A percentile compares a stretch with the other conserved stretches of the same genome.
These are phyloP conservation scores for Micrasema minimum DNA, from an alignment of 1,140 invertebrate genomes.

Conservation along the genomic window DNA sequence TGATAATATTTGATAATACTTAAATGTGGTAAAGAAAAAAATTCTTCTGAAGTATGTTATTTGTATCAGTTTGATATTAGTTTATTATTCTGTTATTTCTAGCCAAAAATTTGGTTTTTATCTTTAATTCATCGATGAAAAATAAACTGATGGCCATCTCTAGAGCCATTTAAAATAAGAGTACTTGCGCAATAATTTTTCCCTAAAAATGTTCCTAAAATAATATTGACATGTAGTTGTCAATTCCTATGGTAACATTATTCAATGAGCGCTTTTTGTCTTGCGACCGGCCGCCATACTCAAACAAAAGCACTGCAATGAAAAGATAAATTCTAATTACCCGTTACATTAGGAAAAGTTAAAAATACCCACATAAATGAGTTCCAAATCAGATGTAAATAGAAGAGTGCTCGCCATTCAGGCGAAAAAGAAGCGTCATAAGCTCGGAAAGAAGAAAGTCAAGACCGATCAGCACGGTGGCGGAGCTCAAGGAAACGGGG, in stretches of 20 bases:
- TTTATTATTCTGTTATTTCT: too few species aligned
- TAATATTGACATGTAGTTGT: conserved; percentile 29
- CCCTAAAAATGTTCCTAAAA: conserved; percentile 1
- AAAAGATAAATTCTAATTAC: conserved; percentile 69
- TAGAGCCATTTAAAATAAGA: too few species aligned
- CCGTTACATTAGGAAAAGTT: conserved; percentile 64
- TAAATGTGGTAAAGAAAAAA: too few species aligned
- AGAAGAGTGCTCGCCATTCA: conserved; percentile 87
- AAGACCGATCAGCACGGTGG: conserved; percentile 72
- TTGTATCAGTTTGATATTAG: too few species aligned
- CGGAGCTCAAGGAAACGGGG: conserved; percentile 67
- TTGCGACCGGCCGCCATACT: conserved; percentile 70
- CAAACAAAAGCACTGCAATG: conserved; percentile 71
- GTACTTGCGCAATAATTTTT: not conserved
- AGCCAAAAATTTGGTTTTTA: too few species aligned
- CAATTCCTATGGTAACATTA: conserved; percentile 37
- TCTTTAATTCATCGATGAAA: too few species aligned
- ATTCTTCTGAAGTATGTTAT: too few species aligned
- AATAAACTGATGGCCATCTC: too few species aligned
- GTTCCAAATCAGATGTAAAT: conserved; percentile 87
- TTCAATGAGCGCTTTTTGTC: conserved; percentile 65
- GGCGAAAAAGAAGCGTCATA: conserved; percentile 89
- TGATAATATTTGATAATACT: too few species aligned
- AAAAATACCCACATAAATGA: conserved; percentile 73
- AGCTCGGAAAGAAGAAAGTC: conserved; percentile 83